Evolutionary conservation across 1,140 invertebrate genomes (phyloP), one percentile per base, ranked within the genome.

Genomic region (Pseudomyrmex sp.): DNA sequence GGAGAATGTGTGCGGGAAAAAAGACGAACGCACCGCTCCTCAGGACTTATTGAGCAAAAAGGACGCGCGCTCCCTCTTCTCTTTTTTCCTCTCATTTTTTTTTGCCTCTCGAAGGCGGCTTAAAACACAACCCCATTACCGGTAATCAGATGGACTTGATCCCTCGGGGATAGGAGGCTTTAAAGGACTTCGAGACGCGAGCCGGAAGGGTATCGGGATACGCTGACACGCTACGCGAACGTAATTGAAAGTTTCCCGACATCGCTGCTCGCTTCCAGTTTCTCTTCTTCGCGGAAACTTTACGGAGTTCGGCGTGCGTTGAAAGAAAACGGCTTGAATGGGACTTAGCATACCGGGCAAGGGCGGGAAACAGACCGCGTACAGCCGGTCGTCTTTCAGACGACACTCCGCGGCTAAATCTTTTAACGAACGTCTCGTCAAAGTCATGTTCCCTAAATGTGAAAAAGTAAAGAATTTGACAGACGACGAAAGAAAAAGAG

Each of bases 131-230:
- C 66, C 82, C 88, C 68, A 88, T 91, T 91, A 88, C 69, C 75
- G 82, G 83, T 91, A 91, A 91, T 91, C 89, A 91, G 87, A 90
- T 88, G 87, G 75, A 80, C 68, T 68, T 85, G 88, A 89, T 91
- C 90, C 82, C 84, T 35, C 48, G 75, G 84, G 88, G 88, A 89
- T 85, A 80, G 82, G 50, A 82, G 74, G 48, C 18, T 87, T 90
- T 89, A 85, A 74, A 23, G 44, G 83, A 73, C 73, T 84, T 82
- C 80, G 48, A 82, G 35, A 61, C 62, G 35, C 68, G 59, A 50
- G 66, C 26, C 70, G 73, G 74, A 86, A 88, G 80, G 68, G 63
- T 89, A 88, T 88, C 86, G 76, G 62, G 59, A 89, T 88, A 86
- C 46, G 84, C 85, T 52, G 85, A 86, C 87, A 88, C 82, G 88